phyloP scores from a whole-genome alignment of 2,113 vertebrate genomes.

The Piaya cayana region DNA sequence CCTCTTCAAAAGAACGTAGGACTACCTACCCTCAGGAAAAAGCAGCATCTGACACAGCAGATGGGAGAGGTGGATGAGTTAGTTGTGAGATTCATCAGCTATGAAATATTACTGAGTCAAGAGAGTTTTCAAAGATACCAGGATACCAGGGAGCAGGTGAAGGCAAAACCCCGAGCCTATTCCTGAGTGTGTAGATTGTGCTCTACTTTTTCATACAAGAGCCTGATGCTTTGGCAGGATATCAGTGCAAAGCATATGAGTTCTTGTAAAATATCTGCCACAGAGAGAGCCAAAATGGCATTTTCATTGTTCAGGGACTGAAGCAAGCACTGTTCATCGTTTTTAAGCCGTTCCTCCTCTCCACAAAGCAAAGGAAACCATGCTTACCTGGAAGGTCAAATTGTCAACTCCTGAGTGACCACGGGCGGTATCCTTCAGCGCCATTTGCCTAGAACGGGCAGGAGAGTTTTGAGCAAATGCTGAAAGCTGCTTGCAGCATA shows the following conservation, averaged over 20 bases:
- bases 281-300: neutral
- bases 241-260: neutral
- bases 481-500: neutral
- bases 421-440: neutral
- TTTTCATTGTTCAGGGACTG: neutral
- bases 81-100: neutral
- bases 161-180: neutral
- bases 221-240: neutral
- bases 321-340: neutral
- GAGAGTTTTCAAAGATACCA: neutral
- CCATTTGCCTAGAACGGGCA: neutral
- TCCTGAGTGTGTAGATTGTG: neutral
- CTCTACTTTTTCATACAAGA: neutral
- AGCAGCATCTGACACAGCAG: neutral
- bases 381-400: slow-evolving; percentile 69
- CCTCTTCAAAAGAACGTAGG: neutral
- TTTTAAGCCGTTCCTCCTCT: neutral
- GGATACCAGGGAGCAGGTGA: neutral
- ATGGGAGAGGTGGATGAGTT: neutral
- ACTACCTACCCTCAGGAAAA: neutral
- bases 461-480: neutral
- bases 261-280: neutral
- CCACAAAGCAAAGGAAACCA: neutral
- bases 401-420: slow-evolving; percentile 33
- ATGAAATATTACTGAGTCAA: neutral